phyloP scores from a whole-genome alignment of 2,113 vertebrate species.

The Ptyas mucosa region DNA sequence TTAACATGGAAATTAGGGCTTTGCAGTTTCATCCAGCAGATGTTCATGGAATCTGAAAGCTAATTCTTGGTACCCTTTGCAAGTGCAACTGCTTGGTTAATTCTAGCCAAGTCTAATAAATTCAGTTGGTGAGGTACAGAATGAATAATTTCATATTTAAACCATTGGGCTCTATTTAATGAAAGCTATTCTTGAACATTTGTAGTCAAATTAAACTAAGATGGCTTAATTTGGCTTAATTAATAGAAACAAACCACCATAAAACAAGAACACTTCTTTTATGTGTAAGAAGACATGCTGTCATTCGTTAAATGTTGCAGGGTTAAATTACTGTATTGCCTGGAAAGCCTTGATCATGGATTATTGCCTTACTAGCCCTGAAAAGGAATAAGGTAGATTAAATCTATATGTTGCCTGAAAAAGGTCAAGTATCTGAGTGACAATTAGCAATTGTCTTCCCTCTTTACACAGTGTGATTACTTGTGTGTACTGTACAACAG shows the following conservation, averaged over 20 bases:
- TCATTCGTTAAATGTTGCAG: background rate
- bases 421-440: background rate
- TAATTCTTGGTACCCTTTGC: background rate
- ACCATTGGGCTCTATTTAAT: background rate
- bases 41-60: background rate
- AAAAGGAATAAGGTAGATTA: background rate
- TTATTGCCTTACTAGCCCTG: background rate
- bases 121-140: background rate
- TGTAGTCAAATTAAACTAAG: background rate
- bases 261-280: background rate
- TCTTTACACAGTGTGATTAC: too few relatives aligned
- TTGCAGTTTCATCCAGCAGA: background rate
- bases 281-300: background rate
- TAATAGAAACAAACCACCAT: background rate
- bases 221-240: background rate
- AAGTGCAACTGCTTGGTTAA: background rate
- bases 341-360: background rate
- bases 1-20: background rate
- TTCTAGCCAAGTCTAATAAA: background rate
- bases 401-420: background rate
- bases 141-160: background rate
- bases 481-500: background rate
- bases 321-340: background rate
- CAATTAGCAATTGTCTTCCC: background rate
- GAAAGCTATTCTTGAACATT: background rate